A percentile compares a stretch with the other conserved stretches of the same genome.
phyloP scores from a whole-genome alignment of 2,888 invertebrate species.

The Andrena fulva region DNA sequence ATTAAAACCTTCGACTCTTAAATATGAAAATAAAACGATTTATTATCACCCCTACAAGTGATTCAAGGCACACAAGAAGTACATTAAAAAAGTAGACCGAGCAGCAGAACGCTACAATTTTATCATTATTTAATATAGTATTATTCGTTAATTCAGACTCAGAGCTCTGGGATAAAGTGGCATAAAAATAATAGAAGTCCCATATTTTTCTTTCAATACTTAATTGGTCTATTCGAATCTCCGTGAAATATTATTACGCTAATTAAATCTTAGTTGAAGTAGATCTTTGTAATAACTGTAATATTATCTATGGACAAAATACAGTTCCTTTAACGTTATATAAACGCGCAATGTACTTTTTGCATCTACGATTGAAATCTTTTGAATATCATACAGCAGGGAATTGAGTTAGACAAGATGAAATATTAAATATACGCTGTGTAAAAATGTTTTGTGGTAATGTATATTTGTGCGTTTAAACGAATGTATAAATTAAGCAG shows the following conservation, averaged over 20 bases:
- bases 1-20: not conserved
- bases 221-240: not conserved
- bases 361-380: not conserved
- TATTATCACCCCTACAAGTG: constrained; percentile 1
- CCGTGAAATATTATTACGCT: not conserved
- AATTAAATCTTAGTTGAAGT: not conserved
- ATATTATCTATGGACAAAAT: too few relatives aligned
- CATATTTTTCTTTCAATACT: not conserved
- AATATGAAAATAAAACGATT: constrained; percentile 7
- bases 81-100: not conserved
- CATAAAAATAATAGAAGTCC: not conserved
- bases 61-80: not conserved
- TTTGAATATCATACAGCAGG: constrained; percentile 12
- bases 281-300: not conserved
- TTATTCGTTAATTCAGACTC: constrained; percentile 3
- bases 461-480: constrained; percentile 26
- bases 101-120: not conserved
- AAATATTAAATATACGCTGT: constrained; percentile 9
- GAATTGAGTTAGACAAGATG: constrained; percentile 13
- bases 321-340: constrained; percentile 1
- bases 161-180: not conserved
- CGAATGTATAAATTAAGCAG: constrained; percentile 16
- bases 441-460: not conserved
- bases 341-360: constrained; percentile 6
- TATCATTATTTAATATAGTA: not conserved